phyloP scores from a whole-genome alignment of 30 jellyfish, hydroid and myxozoan genomes.

The Pseudorhiza aurosa region DNA sequence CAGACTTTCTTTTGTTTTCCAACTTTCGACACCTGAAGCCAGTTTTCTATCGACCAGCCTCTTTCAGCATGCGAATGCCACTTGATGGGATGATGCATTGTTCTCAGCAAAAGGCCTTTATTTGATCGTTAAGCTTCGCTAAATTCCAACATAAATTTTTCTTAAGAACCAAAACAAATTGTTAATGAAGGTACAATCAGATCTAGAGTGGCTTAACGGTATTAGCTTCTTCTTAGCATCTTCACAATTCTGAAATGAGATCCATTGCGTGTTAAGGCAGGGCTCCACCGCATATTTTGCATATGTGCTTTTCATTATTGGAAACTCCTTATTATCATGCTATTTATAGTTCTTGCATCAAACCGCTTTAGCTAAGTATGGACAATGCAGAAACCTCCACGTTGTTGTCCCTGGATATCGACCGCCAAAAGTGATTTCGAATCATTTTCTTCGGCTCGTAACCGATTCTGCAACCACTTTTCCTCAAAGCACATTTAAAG shows the following conservation, averaged over 20 bases:
- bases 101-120: neutral
- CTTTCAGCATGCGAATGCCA: neutral
- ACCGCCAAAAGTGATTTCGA: too few relatives aligned
- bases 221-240: neutral
- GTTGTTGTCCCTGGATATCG: too few relatives aligned
- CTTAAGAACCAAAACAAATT: conserved; percentile 2
- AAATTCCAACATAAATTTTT: neutral
- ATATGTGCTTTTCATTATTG: too few relatives aligned
- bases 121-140: neutral
- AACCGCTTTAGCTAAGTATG: too few relatives aligned
- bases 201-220: neutral
- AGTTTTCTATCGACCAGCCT: neutral
- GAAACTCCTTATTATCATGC: too few relatives aligned
- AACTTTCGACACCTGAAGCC: conserved; percentile 1
- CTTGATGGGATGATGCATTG: neutral
- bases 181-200: neutral
- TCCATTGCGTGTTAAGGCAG: too few relatives aligned
- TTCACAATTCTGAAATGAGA: neutral
- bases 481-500: too few relatives aligned
- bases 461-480: too few relatives aligned
- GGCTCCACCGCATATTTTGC: too few relatives aligned
- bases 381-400: too few relatives aligned
- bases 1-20: neutral
- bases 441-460: too few relatives aligned
- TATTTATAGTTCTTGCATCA: too few relatives aligned